Conservation (phyloP, 2,888 invertebrate genomes). For the Erebia aethiops region DNA sequence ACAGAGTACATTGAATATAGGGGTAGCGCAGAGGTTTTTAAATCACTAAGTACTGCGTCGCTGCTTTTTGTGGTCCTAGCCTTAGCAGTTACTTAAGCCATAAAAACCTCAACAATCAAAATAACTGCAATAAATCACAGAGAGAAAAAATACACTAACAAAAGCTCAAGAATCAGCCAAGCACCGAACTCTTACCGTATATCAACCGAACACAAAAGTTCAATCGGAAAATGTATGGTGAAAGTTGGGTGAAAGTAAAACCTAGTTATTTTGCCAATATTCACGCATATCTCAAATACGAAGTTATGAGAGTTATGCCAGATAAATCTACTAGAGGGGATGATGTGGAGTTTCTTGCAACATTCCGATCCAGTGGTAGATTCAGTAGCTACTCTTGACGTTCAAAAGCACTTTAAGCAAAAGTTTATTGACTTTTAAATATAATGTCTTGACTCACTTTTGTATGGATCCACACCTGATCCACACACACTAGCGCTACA, state of each 20-base stretch:
- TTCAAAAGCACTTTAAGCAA: no score
- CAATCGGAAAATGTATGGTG: constrained; percentile 4
- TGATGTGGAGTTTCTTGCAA: background rate
- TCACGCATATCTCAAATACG: constrained; percentile 31
- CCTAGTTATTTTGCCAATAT: constrained; percentile 37
- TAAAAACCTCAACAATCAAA: constrained; percentile 20
- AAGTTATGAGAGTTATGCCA: background rate
- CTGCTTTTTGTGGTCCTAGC: no score
- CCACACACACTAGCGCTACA: no score
- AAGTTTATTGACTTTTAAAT: no score
- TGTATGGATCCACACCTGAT: no score
- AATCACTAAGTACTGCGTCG: no score
- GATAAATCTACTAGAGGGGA: background rate
- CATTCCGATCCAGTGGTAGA: no score
- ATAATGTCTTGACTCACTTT: no score
- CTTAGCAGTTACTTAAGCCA: background rate
- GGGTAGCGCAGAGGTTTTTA: no score
- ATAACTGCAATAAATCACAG: constrained; percentile 32
- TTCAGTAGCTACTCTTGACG: no score
- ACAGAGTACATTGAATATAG: no score
- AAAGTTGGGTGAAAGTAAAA: constrained; percentile 17
- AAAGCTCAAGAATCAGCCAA: constrained; percentile 19
- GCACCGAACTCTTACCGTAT: constrained; percentile 24
- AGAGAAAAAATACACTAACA: constrained; percentile 29
- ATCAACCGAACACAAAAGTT: constrained; percentile 32